Conservation (phyloP, 2,113 vertebrate genomes). For the Bujurquina vittata region DNA sequence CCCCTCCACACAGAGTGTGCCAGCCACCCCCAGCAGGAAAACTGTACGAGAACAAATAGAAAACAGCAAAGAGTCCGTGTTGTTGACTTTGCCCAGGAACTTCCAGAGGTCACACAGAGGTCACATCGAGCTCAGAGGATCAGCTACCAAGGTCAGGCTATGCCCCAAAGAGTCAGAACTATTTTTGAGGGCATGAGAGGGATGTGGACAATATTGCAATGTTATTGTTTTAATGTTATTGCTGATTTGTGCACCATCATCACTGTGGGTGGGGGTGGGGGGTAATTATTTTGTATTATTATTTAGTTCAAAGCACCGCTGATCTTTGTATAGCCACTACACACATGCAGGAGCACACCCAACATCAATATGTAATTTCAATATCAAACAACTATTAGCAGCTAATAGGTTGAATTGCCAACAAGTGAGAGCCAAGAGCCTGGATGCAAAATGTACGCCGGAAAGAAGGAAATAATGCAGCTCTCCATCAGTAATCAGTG, state of each 20-base stretch:
- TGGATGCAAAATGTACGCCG: background rate
- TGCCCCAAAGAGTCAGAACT: background rate
- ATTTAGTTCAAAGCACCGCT: background rate
- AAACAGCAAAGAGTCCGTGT: background rate
- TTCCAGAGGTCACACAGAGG: background rate
- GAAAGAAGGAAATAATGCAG: background rate
- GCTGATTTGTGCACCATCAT: background rate
- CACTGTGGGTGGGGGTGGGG: background rate
- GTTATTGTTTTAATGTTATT: background rate
- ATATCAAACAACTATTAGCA: conserved; percentile 9
- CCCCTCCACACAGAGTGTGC: too few relatives aligned
- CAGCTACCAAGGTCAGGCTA: background rate
- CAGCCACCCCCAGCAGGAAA: too few relatives aligned
- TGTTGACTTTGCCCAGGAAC: background rate
- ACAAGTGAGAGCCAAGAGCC: background rate
- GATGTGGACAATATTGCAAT: background rate
- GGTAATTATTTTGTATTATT: background rate
- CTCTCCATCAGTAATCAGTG: background rate
- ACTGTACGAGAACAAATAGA: too few relatives aligned
- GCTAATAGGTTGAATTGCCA: conserved; percentile 1
- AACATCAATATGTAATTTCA: conserved; percentile 6
- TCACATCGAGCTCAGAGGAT: background rate
- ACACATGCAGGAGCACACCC: background rate
- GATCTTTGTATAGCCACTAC: background rate
- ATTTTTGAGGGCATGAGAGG: background rate